Evolutionary conservation across 2,797 vertebrate species (phyloP), one percentile per base, ranked within the genome.

Genomic region (Psittacula echo): DNA sequence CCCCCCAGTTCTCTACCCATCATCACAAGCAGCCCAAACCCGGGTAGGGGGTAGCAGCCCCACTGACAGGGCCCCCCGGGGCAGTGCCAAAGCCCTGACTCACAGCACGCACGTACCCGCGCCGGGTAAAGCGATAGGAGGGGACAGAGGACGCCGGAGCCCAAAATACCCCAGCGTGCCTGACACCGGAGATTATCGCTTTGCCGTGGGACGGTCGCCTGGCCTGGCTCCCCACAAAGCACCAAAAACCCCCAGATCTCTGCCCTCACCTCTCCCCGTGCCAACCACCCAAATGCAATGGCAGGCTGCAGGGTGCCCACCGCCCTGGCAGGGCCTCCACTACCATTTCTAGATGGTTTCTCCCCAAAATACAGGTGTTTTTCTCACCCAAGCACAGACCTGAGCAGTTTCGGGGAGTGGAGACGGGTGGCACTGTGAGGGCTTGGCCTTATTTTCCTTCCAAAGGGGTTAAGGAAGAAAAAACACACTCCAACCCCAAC

Each of bases 31-130:
- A 0, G 64, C 26, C 19, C 19, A 15, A 2, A 23, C 2, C 2
- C 0, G 0, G 23, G 24, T 26, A n/a, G 41, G 53, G 67, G 74
- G 0, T 16, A 45, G 39, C 79, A 91, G 90, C 41, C 32, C 0
- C 8, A 8, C 87, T 56, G 78, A 60, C 79, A 77, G 87, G 87
- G 94, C 67, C 94, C 88, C 93, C 88, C 51, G 0, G 89, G 92
- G 86, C 90, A 92, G 94, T 93, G 90, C 94, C 95, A 96, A 95
- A 94, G 89, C 89, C 93, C 94, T 97, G 95, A 96, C 95, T 97
- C 96, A 97, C 70, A 17, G 86, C 78, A 32, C 26, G 68, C 96
- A 96, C 81, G 89, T 93, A 82, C 91, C 91, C 89, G 71, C 22
- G 24, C 94, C 7, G 91, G 85, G 89, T 94, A 96, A 95, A 96